Evolutionary conservation across 1,140 invertebrate species (phyloP), one percentile per base, ranked within the genome.

Genomic region (Rhizoglyphus robini): DNA sequence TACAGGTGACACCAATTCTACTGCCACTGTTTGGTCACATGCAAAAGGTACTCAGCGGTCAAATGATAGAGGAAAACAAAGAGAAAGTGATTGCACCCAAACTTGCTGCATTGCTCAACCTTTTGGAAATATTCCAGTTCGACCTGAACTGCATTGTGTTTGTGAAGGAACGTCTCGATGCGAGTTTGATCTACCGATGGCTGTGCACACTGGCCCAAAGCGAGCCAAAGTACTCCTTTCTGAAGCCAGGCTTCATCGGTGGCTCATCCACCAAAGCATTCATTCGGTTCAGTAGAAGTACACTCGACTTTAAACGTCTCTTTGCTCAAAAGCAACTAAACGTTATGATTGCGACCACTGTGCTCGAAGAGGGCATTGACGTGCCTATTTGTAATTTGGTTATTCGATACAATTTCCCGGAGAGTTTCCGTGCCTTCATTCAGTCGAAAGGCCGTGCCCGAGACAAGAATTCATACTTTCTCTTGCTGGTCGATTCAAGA

Each of bases 301-400:
- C 15, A 11, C 8, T 18, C 1, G 4, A 57, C 23, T 30, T 13
- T 36, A 15, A 49, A 36, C 18, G 30, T n/a, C 86, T 84, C 67
- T 99, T 98, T 76, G 82, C 93, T n/a, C 88, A 72, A 29, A 85
- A 88, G 68, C 89, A 96, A 73, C 88, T 91, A 71, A 99, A 99
- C 78, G 77, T 99, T 15, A 79, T 99, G 29, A 82, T 99, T 58
- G 85, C 91, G 1, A 89, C 88, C 30, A 81, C 80, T 65, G 81
- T 89, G 23, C 73, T 91, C 4, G 88, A 93, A 75, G 88, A 91
- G 76, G 88, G 48, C 23, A 51, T 51, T 27, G 48, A 51, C 23
- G 48, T 51, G 23, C 48, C 48, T 1, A 51, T 51, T 23, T 51
- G 48, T 51, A 51, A 51, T 23, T 13, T 51, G 15, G 48, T 51